Conservation (phyloP, 2,797 vertebrate species). For the Margarornis squamiger region DNA sequence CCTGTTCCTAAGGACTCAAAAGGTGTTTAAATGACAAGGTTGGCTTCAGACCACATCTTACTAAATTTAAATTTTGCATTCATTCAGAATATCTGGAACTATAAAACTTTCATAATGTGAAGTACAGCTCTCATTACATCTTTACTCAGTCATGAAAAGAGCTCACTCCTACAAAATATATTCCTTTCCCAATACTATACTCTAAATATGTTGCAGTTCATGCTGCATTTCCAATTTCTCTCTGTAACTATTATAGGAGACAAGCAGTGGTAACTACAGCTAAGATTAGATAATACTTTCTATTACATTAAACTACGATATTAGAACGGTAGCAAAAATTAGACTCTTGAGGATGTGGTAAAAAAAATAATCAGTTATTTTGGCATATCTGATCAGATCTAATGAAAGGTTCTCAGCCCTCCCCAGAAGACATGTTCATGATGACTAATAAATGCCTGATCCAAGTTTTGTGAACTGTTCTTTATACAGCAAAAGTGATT, state of each 20-base stretch:
- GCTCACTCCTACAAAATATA: not conserved
- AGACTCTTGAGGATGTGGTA: not conserved
- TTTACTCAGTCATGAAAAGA: not conserved
- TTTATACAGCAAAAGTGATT: not conserved
- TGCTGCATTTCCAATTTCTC: not conserved
- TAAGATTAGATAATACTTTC: not conserved
- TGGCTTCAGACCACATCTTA: slow-evolving; percentile 13
- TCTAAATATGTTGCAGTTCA: not conserved
- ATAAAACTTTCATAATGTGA: not conserved
- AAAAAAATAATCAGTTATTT: not conserved
- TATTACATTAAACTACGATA: not conserved
- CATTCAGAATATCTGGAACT: slow-evolving; percentile 19
- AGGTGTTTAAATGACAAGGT: slow-evolving; percentile 13
- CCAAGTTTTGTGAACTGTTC: not conserved
- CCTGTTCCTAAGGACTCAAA: not conserved
- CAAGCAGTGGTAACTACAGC: not conserved
- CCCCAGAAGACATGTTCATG: not conserved
- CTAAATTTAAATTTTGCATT: slow-evolving; percentile 39
- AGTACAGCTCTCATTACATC: not conserved
- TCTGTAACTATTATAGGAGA: not conserved
- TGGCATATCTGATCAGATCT: not conserved
- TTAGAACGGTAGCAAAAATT: not conserved
- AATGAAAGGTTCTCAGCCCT: not conserved
- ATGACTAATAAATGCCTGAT: not conserved
- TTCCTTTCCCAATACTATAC: not conserved